Evolutionary conservation across 92 coral and sea anemone genomes (phyloP), one percentile per base, ranked within the genome.

Genomic region (Phenganax subtilis): DNA sequence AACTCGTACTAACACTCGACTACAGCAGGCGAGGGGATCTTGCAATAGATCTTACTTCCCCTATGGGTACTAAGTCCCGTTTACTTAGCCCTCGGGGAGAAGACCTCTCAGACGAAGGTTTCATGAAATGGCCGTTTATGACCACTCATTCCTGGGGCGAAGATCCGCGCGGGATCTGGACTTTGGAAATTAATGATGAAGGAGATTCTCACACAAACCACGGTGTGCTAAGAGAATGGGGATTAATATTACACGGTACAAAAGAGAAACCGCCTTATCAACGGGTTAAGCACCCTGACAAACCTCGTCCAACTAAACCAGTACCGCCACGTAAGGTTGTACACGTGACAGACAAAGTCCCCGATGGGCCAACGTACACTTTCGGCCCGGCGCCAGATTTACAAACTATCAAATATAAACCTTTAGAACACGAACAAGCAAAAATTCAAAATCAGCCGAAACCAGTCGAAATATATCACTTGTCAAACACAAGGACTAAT

Each of bases 141-240:
- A 96, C 99, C 53, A 96, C 99, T 61, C 99, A 96, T 59, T 88
- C 97, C 6, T 96, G 99, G 99, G 99, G 99, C 28, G 99, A 96
- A 91, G 99, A 96, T 81, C 99, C 99, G 8, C 84, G 97, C 30
- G 99, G 99, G n/a, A 87, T 87, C 52, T 96, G 99, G 99, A 96
- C 97, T 27, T 81, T 96, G 60, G 97, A 96, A 73, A 96, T 96
- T 72, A 90, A 92, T 68, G 99, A 96, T 86, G 83, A 90, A 27
- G 99, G 99, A 2, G 94, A 89, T 72, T 81, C 89, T 57, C 87
- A 89, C 82, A 85, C 89, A 9, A 92, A 89, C 80, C 99, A 88
- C 75, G 99, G 99, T 54, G 79, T 90, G 57, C 84, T 96, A 9
- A 88, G 91, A 16, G 99, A 92, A 80, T 96, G 99, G 99, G 97